These are phyloP conservation scores for Vireo altiloquus DNA, from an alignment of 2,113 vertebrate species.

Conservation along the genomic window DNA sequence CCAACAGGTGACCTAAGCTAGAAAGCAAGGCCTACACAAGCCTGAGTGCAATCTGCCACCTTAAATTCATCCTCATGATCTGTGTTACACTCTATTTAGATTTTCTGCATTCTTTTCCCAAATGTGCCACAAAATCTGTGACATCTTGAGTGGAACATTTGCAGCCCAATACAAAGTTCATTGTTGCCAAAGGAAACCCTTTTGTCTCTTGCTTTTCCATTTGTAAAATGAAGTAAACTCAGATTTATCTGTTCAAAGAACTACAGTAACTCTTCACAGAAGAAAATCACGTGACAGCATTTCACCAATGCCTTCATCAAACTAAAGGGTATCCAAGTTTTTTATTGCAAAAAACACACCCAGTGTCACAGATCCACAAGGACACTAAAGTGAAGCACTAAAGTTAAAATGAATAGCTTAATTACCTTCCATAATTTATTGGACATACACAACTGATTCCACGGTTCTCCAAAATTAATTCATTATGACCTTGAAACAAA, in stretches of 20 bases:
- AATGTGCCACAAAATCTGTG: not conserved
- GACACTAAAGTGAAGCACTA: not conserved
- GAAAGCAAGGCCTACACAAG: not conserved
- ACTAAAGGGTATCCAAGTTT: not conserved
- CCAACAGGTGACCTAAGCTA: not conserved
- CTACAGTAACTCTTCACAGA: not conserved
- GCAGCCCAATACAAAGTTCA: not conserved
- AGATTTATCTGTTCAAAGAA: not conserved
- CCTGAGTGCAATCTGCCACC: not conserved
- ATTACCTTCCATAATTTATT: slow-evolving; percentile 56
- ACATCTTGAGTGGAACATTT: not conserved
- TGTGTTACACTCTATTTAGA: not conserved
- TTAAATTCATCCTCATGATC: not conserved
- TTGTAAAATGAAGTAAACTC: not conserved
- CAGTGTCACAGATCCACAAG: not conserved
- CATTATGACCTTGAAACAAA: not conserved
- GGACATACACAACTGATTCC: slow-evolving; percentile 41
- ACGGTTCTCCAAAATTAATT: slow-evolving; percentile 38
- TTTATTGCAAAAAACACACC: not conserved
- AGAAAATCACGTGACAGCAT: not conserved
- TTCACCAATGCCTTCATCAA: not conserved
- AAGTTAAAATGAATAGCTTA: slow-evolving; percentile 51
- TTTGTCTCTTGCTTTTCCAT: not conserved
- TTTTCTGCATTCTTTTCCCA: not conserved
- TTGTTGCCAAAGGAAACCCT: not conserved